Evolutionary conservation across 2,888 invertebrate genomes (phyloP).

Genomic region (Lithosia quadra): DNA sequence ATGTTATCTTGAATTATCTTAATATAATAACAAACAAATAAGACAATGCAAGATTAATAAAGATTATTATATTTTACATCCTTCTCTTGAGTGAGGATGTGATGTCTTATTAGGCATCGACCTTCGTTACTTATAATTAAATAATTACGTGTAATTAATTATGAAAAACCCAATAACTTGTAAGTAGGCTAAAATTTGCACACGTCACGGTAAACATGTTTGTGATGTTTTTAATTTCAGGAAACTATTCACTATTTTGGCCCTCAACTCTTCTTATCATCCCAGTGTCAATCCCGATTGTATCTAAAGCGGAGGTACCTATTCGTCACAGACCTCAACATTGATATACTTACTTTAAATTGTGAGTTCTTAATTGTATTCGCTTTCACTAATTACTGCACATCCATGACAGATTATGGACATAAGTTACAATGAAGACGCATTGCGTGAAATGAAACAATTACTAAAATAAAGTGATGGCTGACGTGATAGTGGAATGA

Average conservation of each 20-base stretch:
- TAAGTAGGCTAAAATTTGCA: not conserved
- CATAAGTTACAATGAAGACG: slow-evolving; percentile 36
- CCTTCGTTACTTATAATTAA: slow-evolving; percentile 8
- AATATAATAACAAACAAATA: slow-evolving; percentile 5
- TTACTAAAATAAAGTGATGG: slow-evolving; percentile 12
- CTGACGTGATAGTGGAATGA: slow-evolving; percentile 10
- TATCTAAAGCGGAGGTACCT: no score
- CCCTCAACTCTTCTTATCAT: no score
- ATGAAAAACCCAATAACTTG: not conserved
- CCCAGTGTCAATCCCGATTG: no score
- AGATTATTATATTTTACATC: slow-evolving; percentile 12
- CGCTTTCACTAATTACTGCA: slow-evolving; percentile 39
- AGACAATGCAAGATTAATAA: not conserved
- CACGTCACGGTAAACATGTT: not conserved
- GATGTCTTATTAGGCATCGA: not conserved
- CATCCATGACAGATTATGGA: slow-evolving; percentile 24
- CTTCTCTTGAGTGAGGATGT: slow-evolving; percentile 7
- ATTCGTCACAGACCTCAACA: slow-evolving; percentile 14
- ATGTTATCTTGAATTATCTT: slow-evolving; percentile 10
- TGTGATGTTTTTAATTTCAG: not conserved
- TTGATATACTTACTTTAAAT: slow-evolving; percentile 16
- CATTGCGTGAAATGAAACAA: slow-evolving; percentile 49
- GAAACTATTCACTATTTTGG: no score
- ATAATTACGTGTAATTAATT: not conserved
- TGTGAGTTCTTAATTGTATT: slow-evolving; percentile 20